phyloP scores from a whole-genome alignment of 2,888 invertebrate genomes.

The Agrotis segetum region DNA sequence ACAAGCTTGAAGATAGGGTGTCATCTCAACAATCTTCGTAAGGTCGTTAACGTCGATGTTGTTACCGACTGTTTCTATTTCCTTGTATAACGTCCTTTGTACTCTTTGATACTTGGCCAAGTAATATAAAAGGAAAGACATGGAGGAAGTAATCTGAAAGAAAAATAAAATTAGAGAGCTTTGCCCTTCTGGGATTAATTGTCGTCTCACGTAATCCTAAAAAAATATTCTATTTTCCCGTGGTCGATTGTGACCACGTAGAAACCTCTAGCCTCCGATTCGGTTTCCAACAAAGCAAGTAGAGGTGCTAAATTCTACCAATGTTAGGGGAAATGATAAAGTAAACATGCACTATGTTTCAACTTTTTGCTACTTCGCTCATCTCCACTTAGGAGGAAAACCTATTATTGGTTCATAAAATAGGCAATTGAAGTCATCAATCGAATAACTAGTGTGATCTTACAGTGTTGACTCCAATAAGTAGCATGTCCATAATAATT shows the following conservation, averaged over 20 bases:
- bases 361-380: too few species aligned
- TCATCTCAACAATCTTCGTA: constrained; percentile 74
- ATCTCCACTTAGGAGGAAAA: too few species aligned
- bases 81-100: constrained; percentile 92
- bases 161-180: background rate
- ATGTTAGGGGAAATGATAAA: too few species aligned
- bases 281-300: too few species aligned
- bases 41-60: constrained; percentile 68
- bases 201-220: background rate
- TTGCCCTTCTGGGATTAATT: too few species aligned
- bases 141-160: constrained; percentile 91
- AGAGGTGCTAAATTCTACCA: too few species aligned
- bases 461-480: constrained; percentile 93
- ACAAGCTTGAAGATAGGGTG: constrained; percentile 92
- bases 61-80: constrained; percentile 84
- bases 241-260: background rate
- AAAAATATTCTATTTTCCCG: background rate
- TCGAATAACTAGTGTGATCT: constrained; percentile 38
- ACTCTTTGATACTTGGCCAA: constrained; percentile 92
- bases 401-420: too few species aligned
- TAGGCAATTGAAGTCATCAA: background rate
- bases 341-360: too few species aligned
- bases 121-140: constrained; percentile 92
- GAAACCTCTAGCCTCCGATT: too few species aligned
- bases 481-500: constrained; percentile 92